Conservation (phyloP, 2,113 vertebrate genomes). For the Caranx ignobilis region DNA sequence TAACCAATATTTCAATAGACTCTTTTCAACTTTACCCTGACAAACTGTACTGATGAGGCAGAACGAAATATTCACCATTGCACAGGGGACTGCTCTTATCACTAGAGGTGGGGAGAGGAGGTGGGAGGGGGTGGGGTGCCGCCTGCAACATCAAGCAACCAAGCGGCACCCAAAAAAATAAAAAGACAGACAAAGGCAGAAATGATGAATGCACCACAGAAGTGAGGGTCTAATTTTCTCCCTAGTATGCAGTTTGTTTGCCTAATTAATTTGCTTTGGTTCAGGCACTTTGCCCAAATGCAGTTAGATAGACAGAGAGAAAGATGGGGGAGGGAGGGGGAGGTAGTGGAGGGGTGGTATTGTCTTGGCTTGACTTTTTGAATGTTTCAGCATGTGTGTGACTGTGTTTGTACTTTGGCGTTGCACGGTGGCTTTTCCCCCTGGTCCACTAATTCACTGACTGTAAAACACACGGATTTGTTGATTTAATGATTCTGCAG, state of each 20-base stretch:
- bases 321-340: neutral
- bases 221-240: slow-evolving; percentile 63
- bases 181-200: slow-evolving; percentile 54
- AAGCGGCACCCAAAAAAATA: slow-evolving; percentile 33
- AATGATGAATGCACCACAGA: slow-evolving; percentile 57
- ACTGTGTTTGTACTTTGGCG: slow-evolving; percentile 23
- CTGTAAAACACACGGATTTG: slow-evolving; percentile 32
- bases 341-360: neutral
- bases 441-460: slow-evolving; percentile 46
- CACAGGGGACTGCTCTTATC: slow-evolving; percentile 33
- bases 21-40: slow-evolving; percentile 41
- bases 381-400: slow-evolving; percentile 15
- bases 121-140: neutral
- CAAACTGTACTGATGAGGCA: slow-evolving; percentile 54
- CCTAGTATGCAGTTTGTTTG: slow-evolving; percentile 69
- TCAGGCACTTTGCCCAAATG: slow-evolving; percentile 54
- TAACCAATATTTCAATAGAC: slow-evolving; percentile 29
- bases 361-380: slow-evolving; percentile 17
- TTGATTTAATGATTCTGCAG: slow-evolving; percentile 42
- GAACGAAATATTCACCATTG: slow-evolving; percentile 55
- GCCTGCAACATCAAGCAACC: slow-evolving; percentile 48
- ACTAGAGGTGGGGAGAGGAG: slow-evolving; percentile 1
- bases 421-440: slow-evolving; percentile 28
- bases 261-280: slow-evolving; percentile 72
- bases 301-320: slow-evolving; percentile 37